Percentiles rank a stretch among this genome's conserved stretches.
Evolutionary conservation across 2,797 vertebrate genomes (phyloP).

Genomic region (Denticeps clupeoides): DNA sequence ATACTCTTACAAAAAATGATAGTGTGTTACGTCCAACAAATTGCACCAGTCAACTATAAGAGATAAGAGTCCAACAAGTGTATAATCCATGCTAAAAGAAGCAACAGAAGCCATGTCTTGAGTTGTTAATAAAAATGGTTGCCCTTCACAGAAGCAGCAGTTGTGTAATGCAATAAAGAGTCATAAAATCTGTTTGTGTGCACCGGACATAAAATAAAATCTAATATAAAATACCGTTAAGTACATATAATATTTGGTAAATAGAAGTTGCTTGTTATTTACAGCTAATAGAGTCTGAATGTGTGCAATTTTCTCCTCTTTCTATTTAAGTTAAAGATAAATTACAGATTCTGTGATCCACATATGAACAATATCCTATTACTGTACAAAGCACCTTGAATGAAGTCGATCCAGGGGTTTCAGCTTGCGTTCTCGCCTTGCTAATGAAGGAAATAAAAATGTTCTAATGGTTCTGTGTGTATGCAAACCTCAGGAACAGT

Average conservation of each 20-base stretch:
- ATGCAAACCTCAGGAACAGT: constrained; percentile 62
- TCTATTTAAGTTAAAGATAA: constrained; percentile 66
- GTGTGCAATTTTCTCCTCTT: constrained; percentile 50
- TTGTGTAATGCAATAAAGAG: constrained; percentile 35
- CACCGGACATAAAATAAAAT: constrained; percentile 61
- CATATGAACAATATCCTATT: constrained; percentile 58
- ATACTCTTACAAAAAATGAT: constrained; percentile 72
- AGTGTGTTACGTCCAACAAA: constrained; percentile 72
- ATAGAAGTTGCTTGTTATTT: constrained; percentile 38
- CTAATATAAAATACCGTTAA: constrained; percentile 19
- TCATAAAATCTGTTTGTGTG: constrained; percentile 61
- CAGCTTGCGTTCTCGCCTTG: constrained; percentile 45
- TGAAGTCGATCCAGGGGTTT: constrained; percentile 44
- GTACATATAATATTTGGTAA: constrained; percentile 37
- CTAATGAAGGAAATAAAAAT: constrained; percentile 36
- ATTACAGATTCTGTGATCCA: constrained; percentile 61
- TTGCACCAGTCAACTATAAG: constrained; percentile 66
- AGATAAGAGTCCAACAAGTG: constrained; percentile 64
- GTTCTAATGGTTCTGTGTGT: constrained; percentile 35
- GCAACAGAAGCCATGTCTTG: constrained; percentile 29
- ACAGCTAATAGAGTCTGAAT: constrained; percentile 35
- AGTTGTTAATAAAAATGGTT: constrained; percentile 35
- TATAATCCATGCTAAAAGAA: constrained; percentile 63
- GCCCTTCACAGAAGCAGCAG: constrained; percentile 40
- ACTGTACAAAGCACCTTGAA: constrained; percentile 70